Evolutionary conservation across 2,797 vertebrate species (phyloP).

Genomic region (Tragelaphus oryx): DNA sequence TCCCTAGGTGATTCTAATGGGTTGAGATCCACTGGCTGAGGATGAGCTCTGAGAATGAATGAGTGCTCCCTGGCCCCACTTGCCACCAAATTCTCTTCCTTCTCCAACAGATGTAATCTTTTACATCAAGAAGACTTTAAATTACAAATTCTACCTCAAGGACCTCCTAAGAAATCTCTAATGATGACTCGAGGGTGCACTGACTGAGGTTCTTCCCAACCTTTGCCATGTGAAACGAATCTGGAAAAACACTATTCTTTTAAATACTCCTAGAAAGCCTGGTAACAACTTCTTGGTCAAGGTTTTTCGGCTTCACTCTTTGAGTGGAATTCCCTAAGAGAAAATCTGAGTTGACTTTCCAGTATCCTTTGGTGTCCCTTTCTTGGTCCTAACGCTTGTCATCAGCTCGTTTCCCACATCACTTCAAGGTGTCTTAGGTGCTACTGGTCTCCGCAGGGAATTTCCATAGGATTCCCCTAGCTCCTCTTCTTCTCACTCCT

Average conservation of each 20-base stretch:
- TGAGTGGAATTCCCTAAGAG: neutral
- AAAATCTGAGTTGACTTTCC: neutral
- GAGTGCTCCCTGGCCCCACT: neutral
- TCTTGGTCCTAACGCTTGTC: neutral
- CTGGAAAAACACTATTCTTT: neutral
- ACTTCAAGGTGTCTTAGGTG: neutral
- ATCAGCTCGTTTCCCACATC: neutral
- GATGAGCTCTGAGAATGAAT: neutral
- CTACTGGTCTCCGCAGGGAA: neutral
- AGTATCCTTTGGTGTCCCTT: neutral
- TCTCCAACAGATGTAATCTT: neutral
- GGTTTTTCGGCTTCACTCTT: neutral
- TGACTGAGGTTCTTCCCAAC: neutral
- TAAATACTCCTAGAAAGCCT: neutral
- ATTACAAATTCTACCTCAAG: neutral
- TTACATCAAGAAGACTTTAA: neutral
- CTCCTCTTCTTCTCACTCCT: neutral
- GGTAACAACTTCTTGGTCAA: neutral
- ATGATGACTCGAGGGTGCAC: neutral
- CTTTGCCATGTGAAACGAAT: neutral
- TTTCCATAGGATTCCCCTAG: neutral
- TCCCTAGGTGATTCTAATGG: neutral
- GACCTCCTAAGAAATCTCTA: neutral
- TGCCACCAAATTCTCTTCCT: neutral
- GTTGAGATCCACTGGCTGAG: neutral